Evolutionary conservation across 2,888 invertebrate species (phyloP).

Genomic region (Willowsia nigromaculata): DNA sequence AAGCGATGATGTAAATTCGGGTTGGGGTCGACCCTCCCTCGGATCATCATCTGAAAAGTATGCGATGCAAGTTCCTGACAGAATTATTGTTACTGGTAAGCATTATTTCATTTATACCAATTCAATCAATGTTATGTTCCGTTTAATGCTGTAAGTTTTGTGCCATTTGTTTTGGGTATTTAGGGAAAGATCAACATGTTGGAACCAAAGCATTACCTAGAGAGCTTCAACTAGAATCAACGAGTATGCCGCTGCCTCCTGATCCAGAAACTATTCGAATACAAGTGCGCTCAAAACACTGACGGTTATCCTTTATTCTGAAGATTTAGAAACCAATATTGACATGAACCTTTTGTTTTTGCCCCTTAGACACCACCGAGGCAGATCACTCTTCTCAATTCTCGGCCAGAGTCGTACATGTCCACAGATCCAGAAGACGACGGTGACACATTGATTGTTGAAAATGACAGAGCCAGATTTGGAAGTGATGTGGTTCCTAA

Average conservation of each 20-base stretch:
- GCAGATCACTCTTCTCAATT: conserved; percentile 86
- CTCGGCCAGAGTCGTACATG: conserved; percentile 77
- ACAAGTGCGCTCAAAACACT: conserved; percentile 60
- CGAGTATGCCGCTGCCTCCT: conserved; percentile 84
- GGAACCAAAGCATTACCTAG: conserved; percentile 91
- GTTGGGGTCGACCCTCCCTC: conserved; percentile 81
- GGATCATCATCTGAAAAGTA: conserved; percentile 88
- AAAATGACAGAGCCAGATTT: conserved; percentile 74
- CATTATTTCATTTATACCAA: conserved; percentile 80
- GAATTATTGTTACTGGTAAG: conserved; percentile 93
- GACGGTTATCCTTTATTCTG: too few species aligned
- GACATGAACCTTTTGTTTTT: too few species aligned
- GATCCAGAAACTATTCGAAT: conserved; percentile 87
- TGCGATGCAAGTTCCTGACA: conserved; percentile 96
- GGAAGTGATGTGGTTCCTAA: conserved; percentile 55
- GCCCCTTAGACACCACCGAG: conserved; percentile 93
- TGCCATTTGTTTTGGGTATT: too few species aligned
- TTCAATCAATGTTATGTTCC: too few species aligned
- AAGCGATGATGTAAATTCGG: conserved; percentile 73
- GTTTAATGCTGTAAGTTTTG: too few species aligned
- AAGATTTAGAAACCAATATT: too few species aligned
- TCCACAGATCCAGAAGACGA: conserved; percentile 73
- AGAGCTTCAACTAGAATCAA: conserved; percentile 90
- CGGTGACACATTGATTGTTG: conserved; percentile 77
- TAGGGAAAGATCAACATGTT: conserved; percentile 84